Evolutionary conservation across 1,140 invertebrate species (phyloP).

Genomic region (Drosophila novamexicana): DNA sequence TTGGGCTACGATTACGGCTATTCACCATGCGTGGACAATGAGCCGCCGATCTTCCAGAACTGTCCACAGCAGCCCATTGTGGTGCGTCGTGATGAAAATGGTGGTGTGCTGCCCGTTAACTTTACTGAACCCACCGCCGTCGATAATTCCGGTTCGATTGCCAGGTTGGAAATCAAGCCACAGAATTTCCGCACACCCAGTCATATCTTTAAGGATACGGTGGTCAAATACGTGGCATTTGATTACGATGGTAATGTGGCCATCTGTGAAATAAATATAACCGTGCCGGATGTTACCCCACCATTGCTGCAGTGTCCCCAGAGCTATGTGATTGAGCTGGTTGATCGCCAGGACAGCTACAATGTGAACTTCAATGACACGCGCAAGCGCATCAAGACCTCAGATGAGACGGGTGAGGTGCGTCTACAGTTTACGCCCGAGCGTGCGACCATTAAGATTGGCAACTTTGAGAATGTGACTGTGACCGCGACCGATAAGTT

Average conservation of each 20-base stretch:
- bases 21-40: constrained; percentile 97
- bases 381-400: constrained; percentile 92
- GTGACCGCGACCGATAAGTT: constrained; percentile 95
- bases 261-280: constrained; percentile 98
- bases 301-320: constrained; percentile 97
- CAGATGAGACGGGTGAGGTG: constrained; percentile 95
- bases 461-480: constrained; percentile 97
- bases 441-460: constrained; percentile 93
- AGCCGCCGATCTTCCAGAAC: constrained; percentile 97
- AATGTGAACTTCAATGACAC: constrained; percentile 97
- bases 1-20: constrained; percentile 97
- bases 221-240: constrained; percentile 97
- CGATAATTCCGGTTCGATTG: constrained; percentile 97
- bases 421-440: constrained; percentile 93
- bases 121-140: constrained; percentile 96
- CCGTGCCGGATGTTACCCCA: constrained; percentile 96
- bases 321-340: constrained; percentile 96
- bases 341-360: constrained; percentile 95
- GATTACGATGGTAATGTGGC: constrained; percentile 99
- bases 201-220: constrained; percentile 94
- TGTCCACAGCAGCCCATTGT: constrained; percentile 96
- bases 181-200: constrained; percentile 95
- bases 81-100: constrained; percentile 94
- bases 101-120: constrained; percentile 94
- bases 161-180: constrained; percentile 95